A percentile compares a stretch with the other conserved stretches of the same genome.
phyloP scores from a whole-genome alignment of 2,888 invertebrate species.

The Salticus scenicus region DNA sequence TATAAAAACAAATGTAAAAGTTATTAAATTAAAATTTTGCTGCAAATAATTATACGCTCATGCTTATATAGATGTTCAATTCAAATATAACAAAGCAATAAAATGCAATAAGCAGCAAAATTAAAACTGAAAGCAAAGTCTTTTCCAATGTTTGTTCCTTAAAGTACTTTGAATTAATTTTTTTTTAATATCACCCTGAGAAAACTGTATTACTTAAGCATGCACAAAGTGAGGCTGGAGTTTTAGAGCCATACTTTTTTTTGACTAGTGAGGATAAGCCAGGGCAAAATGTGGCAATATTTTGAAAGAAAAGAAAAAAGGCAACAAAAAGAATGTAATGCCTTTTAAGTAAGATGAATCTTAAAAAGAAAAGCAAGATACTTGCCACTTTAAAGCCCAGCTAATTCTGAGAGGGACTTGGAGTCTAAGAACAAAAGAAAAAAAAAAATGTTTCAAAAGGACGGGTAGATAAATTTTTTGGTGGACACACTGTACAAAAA shows the following conservation, averaged over 20 bases:
- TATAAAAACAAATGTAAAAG: too few species aligned
- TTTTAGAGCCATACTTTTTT: constrained; percentile 23
- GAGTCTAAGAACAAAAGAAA: constrained; percentile 34
- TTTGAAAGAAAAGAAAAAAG: constrained; percentile 8
- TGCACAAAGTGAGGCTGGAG: not conserved
- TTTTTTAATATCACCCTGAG: too few species aligned
- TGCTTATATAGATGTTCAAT: not conserved
- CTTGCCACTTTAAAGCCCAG: constrained; percentile 34
- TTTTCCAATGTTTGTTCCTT: too few species aligned
- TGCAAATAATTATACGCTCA: not conserved
- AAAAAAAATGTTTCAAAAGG: constrained; percentile 28
- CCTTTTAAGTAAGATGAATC: constrained; percentile 8
- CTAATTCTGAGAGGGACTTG: constrained; percentile 27
- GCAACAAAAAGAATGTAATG: constrained; percentile 12
- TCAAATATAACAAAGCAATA: not conserved
- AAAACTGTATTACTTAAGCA: not conserved
- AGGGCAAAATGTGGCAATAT: constrained; percentile 32
- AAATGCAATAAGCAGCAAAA: not conserved
- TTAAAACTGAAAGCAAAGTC: too few species aligned
- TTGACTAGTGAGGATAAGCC: constrained; percentile 11
- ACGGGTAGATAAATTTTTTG: not conserved
- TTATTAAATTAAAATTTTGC: too few species aligned
- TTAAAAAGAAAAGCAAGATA: constrained; percentile 25
- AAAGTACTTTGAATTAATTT: too few species aligned
- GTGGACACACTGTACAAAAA: constrained; percentile 4